Percentiles rank a stretch among this genome's conserved stretches.
Evolutionary conservation across 2,797 vertebrate genomes (phyloP).

Genomic region (Threskiornis aethiopicus): DNA sequence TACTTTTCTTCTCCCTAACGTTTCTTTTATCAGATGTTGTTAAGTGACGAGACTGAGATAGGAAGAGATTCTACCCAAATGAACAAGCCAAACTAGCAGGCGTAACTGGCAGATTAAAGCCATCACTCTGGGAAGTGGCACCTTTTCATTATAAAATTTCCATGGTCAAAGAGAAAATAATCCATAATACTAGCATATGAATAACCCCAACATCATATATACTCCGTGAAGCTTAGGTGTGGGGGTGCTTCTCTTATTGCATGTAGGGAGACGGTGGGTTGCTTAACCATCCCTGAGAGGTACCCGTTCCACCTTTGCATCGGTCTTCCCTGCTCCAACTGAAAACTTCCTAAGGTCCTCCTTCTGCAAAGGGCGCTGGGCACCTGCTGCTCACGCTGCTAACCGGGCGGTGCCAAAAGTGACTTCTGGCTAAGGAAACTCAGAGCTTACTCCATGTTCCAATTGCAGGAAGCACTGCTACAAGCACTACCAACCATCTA

Average conservation of each 20-base stretch:
- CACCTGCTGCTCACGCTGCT: neutral
- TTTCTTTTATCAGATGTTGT: neutral
- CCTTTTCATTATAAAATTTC: neutral
- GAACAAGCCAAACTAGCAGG: neutral
- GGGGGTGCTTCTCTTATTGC: neutral
- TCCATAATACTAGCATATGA: rapidly evolving
- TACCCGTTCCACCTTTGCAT: neutral
- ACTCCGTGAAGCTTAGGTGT: neutral
- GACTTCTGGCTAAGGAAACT: neutral
- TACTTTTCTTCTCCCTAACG: neutral
- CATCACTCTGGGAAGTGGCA: neutral
- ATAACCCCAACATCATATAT: neutral
- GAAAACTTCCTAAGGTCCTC: neutral
- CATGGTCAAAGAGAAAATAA: neutral
- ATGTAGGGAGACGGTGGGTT: neutral
- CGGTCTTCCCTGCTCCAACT: neutral
- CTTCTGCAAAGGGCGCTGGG: neutral
- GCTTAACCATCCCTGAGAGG: too few species aligned
- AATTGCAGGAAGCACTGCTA: neutral
- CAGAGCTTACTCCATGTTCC: neutral
- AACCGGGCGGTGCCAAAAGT: neutral
- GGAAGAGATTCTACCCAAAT: neutral
- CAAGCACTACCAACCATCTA: neutral
- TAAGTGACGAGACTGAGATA: neutral
- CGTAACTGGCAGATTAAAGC: neutral